Percentiles rank a stretch among this genome's conserved stretches.
Conservation (phyloP, 1,140 invertebrate genomes). For the Drosophila baimaii region DNA sequence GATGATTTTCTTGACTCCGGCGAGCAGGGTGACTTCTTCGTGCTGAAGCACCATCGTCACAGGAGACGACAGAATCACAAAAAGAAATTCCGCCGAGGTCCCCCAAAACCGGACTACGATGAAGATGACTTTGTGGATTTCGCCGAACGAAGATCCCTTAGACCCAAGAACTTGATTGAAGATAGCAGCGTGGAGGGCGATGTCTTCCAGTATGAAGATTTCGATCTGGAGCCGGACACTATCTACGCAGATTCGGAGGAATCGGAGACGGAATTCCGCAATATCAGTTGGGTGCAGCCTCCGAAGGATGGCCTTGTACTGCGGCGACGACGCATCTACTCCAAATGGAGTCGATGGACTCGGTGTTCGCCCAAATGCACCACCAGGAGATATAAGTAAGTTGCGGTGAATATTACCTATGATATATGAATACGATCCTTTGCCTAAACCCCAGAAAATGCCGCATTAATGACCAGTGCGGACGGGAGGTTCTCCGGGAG, state of each 20-base stretch:
- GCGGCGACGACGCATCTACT: slow-evolving; percentile 67
- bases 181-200: slow-evolving; percentile 65
- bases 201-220: slow-evolving; percentile 76
- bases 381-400: slow-evolving; percentile 84
- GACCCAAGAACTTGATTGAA: slow-evolving; percentile 26
- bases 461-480: slow-evolving; percentile 89
- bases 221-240: slow-evolving; percentile 63
- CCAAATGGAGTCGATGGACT: slow-evolving; percentile 85
- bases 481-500: slow-evolving; percentile 90
- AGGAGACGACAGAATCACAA: slow-evolving; percentile 29
- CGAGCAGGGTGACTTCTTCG: slow-evolving; percentile 65
- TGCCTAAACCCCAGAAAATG: slow-evolving; percentile 88
- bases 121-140: slow-evolving; percentile 71
- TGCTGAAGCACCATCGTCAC: slow-evolving; percentile 53
- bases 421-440: background rate
- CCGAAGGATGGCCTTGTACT: slow-evolving; percentile 58
- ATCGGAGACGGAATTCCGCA: slow-evolving; percentile 40
- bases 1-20: slow-evolving; percentile 26
- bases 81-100: slow-evolving; percentile 17
- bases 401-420: background rate
- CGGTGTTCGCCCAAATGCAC: slow-evolving; percentile 84
- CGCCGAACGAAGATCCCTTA: slow-evolving; percentile 28
- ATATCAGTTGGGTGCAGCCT: slow-evolving; percentile 34
- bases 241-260: slow-evolving; percentile 60
- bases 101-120: slow-evolving; percentile 35